Conservation (phyloP, 2,113 vertebrate species). For the Paramisgurnus dabryanus region DNA sequence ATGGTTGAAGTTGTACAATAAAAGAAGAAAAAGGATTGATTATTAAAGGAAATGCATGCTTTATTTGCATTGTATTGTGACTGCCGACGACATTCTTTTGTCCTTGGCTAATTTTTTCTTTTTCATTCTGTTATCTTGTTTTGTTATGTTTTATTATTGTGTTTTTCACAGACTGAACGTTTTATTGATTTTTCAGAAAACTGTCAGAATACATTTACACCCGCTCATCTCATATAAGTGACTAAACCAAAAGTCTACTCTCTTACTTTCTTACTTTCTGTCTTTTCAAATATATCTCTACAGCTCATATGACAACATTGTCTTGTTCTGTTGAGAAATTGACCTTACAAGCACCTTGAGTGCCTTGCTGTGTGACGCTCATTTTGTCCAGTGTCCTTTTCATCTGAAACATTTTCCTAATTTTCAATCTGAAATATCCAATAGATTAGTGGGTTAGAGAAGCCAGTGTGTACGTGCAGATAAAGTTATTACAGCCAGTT, state of each 20-base stretch:
- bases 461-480: constrained; percentile 35
- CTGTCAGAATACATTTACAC: background rate
- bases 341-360: background rate
- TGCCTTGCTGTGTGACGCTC: background rate
- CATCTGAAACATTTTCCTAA: constrained; percentile 24
- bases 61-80: background rate
- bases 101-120: background rate
- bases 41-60: background rate
- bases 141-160: background rate
- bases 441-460: constrained; percentile 13
- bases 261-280: too few relatives aligned
- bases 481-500: constrained; percentile 49
- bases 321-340: background rate
- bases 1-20: background rate
- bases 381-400: constrained; percentile 5
- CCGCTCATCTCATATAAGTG: constrained; percentile 2
- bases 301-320: background rate
- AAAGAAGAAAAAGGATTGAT: background rate
- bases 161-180: background rate
- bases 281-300: too few relatives aligned
- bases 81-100: constrained; percentile 12
- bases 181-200: background rate
- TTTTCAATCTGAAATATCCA: constrained; percentile 32
- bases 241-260: background rate
- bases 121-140: background rate